Base-by-base conservation (phyloP, 2,888 invertebrate species). In the Coelinius sp. region DNA sequence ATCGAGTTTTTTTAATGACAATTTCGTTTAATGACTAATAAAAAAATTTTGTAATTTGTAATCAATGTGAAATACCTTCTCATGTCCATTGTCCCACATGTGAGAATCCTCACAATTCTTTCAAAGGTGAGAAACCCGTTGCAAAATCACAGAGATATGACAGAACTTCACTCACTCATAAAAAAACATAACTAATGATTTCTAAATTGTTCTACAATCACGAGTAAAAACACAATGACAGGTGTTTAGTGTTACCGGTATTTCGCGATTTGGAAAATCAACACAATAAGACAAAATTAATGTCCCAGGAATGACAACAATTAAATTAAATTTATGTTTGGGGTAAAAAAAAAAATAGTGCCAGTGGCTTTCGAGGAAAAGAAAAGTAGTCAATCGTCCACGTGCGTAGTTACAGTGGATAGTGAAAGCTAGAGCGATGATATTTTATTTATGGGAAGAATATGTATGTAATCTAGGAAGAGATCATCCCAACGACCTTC, bases 351-450 rank as follows among this genome's bases (percentile, higher is more conserved):
- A 46, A 68, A 46, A 20, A 62, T 68, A 25, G 38, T 17, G 6
- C 4, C 41, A 41, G 22, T 46, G 68, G 44, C 44, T 59, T 68
- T 68, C 68, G 68, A 46, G 62, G 68, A 68, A 68, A 68, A 68
- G 68, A 68, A 68, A 68, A 68, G 68, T 68, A 59, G 68, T 68
- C 59, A 20, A 46, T 46, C 41, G 27, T 41, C 56, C 68, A 59
- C 68, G 68, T 68, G 68, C 31, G 68, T 59, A 27, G 59, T 62
- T 27, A 3, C n/a, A 41, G 24, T 63, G 38, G 41, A 63, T 41
- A 63, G 63, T 63, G 63, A 63, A 63, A 63, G 63, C 38, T 59
- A 5, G 31, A 31, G 20, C 22, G 59, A 59, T 63, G 63, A 63
- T 63, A 12, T 35, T 63, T 63, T 63, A 44, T 41, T 24, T 49